Evolutionary conservation across 2,888 invertebrate genomes (phyloP).

Genomic region (Pecten maximus): DNA sequence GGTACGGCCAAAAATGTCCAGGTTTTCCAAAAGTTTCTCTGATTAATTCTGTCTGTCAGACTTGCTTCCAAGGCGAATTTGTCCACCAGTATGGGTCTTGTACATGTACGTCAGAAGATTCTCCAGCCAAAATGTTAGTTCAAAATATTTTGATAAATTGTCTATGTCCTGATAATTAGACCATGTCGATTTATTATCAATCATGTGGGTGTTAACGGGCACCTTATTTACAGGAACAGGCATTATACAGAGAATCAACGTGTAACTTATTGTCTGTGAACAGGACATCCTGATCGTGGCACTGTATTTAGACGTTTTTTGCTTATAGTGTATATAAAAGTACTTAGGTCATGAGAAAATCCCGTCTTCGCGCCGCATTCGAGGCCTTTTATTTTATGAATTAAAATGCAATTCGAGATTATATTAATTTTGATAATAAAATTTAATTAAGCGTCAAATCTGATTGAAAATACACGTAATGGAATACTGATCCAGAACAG

Average conservation of each 20-base stretch:
- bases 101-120: not conserved
- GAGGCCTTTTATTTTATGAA: not conserved
- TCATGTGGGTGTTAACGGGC: not conserved
- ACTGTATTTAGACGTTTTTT: not conserved
- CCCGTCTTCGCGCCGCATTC: not conserved
- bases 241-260: not conserved
- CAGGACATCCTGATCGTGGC: not conserved
- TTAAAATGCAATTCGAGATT: not conserved
- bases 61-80: not conserved
- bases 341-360: not conserved
- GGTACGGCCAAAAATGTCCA: not conserved
- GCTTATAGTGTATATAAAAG: not conserved
- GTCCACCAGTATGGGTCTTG: not conserved
- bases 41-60: slow-evolving; percentile 29
- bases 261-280: not conserved
- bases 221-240: not conserved
- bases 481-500: not conserved
- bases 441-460: not conserved
- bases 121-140: not conserved
- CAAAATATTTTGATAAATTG: not conserved
- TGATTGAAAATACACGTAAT: not conserved
- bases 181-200: not conserved
- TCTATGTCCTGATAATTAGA: not conserved
- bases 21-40: slow-evolving; percentile 5
- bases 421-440: not conserved